Base-by-base conservation (phyloP, 2,888 invertebrate genomes). In the Plagodis dolabraria region DNA sequence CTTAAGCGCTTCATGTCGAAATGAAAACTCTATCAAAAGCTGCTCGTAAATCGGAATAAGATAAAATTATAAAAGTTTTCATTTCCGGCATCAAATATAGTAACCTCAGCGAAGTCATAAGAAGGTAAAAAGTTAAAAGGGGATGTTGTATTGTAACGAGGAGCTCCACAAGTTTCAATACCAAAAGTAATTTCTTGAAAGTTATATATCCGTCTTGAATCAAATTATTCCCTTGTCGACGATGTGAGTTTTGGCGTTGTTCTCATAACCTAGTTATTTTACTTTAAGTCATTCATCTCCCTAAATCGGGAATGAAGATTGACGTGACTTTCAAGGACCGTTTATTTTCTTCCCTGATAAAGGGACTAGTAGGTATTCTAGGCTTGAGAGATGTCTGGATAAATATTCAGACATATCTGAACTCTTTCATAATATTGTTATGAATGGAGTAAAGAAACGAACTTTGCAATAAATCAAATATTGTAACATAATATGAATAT, bases 91-190 rank as follows among this genome's bases (percentile, higher is more conserved):
- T 63, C 68, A 69, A 70, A 68, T 52, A 83, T 82, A 88, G 90
- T 90, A 87, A 90, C 85, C 92, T 85, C 90, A 90, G 92, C 92
- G 92, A 91, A 85, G 81, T 89, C 82, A 76, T 75, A 79, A 74
- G 76, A 77, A 81, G 76, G 74, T 73, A 67, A 71, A 61, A 66
- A 63, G 53, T 61, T 54, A 57, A 63, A 68, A 70, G 69, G 72
- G 69, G 70, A 22, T 73, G 64, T 74, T 71, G 67, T 72, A 75
- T 72, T 64, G 71, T 22, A 70, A 76, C 75, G 71, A 76, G 69
- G 72, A 74, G 70, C 71, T 72, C 58, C 52, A 65, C 69, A 61
- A 75, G 76, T 71, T 72, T 71, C 63, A 71, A 73, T 69, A 54
- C 65, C 64, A 57, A 63, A 66, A 68, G 58, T 53, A 51, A 42